Conservation (phyloP, 2,888 invertebrate genomes). For the Limnephilus rhombicus region DNA sequence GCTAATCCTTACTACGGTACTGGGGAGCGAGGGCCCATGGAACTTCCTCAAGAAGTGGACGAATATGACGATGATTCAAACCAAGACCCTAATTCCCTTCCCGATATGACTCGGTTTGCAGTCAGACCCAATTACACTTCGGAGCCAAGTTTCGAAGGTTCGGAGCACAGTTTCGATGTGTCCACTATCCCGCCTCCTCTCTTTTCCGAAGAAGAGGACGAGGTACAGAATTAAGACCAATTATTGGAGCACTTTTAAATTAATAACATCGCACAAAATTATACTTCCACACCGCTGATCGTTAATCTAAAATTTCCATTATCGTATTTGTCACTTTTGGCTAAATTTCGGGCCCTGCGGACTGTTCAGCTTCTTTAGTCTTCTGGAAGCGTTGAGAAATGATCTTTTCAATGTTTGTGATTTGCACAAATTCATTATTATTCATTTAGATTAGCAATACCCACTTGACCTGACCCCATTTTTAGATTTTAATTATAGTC, state of each 20-base stretch:
- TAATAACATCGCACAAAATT: slow-evolving; percentile 31
- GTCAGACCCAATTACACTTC: slow-evolving; percentile 69
- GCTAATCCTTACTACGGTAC: slow-evolving; percentile 71
- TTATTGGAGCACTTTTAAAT: slow-evolving; percentile 31
- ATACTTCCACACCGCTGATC: not conserved
- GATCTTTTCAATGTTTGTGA: slow-evolving; percentile 2
- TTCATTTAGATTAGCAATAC: slow-evolving; percentile 37
- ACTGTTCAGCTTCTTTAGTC: not conserved
- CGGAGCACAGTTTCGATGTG: slow-evolving; percentile 86
- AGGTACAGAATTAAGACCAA: slow-evolving; percentile 69
- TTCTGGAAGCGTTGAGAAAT: not conserved
- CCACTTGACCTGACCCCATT: slow-evolving; percentile 38
- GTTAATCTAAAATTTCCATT: not conserved
- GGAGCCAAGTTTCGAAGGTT: slow-evolving; percentile 82
- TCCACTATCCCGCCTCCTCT: slow-evolving; percentile 87
- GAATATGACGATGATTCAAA: slow-evolving; percentile 69
- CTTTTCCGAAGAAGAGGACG: slow-evolving; percentile 85
- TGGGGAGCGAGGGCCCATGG: slow-evolving; percentile 31
- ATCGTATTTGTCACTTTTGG: not conserved
- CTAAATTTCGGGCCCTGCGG: not conserved
- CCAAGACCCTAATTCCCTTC: slow-evolving; percentile 77
- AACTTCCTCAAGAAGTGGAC: slow-evolving; percentile 48
- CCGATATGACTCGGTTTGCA: slow-evolving; percentile 68
- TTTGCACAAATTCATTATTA: slow-evolving; percentile 5
- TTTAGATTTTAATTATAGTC: slow-evolving; percentile 16